These are phyloP conservation scores for Petrolisthes cinctipes DNA, from an alignment of 2,888 invertebrate species.

Conservation along the genomic window DNA sequence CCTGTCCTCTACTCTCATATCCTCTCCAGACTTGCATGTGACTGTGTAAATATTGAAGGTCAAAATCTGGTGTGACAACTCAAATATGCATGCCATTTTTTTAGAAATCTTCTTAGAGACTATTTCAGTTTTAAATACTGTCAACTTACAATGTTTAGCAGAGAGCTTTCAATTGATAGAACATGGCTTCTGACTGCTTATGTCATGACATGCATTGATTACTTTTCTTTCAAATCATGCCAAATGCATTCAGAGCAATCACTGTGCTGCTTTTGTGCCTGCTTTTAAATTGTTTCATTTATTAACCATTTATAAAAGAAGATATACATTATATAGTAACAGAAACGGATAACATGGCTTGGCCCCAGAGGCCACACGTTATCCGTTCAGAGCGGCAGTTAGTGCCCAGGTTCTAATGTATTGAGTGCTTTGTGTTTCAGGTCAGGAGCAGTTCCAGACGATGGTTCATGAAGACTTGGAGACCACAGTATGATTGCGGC, in stretches of 20 bases:
- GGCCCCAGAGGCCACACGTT: neutral
- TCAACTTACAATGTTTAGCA: constrained; percentile 36
- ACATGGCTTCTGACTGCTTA: constrained; percentile 54
- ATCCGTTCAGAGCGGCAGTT: neutral
- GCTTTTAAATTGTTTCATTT: constrained; percentile 37
- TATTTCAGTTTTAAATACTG: constrained; percentile 27
- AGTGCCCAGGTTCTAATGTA: neutral
- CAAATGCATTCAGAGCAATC: constrained; percentile 56
- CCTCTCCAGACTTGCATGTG: constrained; percentile 44
- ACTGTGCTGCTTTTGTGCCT: constrained; percentile 60
- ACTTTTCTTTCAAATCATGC: constrained; percentile 50
- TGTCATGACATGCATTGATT: constrained; percentile 59
- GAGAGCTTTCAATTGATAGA: constrained; percentile 40
- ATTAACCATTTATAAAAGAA: constrained; percentile 35
- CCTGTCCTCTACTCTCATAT: neutral
- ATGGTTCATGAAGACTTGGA: constrained; percentile 63
- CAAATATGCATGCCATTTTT: constrained; percentile 42
- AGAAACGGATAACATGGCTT: neutral
- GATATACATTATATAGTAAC: constrained; percentile 25
- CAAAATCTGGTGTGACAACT: constrained; percentile 32
- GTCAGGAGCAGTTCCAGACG: constrained; percentile 63
- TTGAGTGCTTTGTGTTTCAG: constrained; percentile 39
- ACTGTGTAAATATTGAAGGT: constrained; percentile 44
- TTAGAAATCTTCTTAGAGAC: constrained; percentile 25
- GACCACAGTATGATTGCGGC: constrained; percentile 61